Evolutionary conservation across 2,888 invertebrate genomes (phyloP).

Genomic region (Hipparchia semele): DNA sequence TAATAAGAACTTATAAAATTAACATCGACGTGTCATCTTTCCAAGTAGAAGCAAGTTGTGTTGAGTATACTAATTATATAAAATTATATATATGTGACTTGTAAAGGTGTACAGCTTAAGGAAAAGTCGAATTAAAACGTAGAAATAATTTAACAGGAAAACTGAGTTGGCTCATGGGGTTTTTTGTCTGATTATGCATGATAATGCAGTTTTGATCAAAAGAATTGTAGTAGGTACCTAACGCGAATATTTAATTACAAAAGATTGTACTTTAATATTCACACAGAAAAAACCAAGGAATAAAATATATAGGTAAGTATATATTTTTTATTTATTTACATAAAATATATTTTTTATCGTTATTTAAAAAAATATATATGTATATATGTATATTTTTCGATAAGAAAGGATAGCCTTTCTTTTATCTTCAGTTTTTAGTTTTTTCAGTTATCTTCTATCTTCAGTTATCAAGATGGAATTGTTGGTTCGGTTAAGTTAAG

Average conservation of each 20-base stretch:
- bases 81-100: not conserved
- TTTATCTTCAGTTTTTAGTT: too few species aligned
- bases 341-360: too few species aligned
- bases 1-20: not conserved
- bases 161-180: not conserved
- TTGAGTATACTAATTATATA: not conserved
- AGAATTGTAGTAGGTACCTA: not conserved
- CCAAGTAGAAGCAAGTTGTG: not conserved
- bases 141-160: conserved; percentile 9
- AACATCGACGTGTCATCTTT: not conserved
- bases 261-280: not conserved
- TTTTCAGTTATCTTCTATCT: too few species aligned
- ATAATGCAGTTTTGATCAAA: not conserved
- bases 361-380: too few species aligned
- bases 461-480: too few species aligned
- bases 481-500: too few species aligned
- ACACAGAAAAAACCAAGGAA: not conserved
- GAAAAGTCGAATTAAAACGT: not conserved
- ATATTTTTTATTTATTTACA: too few species aligned
- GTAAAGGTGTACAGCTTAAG: not conserved
- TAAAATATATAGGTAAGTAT: too few species aligned
- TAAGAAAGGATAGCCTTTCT: too few species aligned
- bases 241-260: not conserved
- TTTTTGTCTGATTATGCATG: conserved; percentile 1
- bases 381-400: too few species aligned